Base-by-base conservation (phyloP, 2,797 vertebrate genomes). In the Artibeus lituratus region DNA sequence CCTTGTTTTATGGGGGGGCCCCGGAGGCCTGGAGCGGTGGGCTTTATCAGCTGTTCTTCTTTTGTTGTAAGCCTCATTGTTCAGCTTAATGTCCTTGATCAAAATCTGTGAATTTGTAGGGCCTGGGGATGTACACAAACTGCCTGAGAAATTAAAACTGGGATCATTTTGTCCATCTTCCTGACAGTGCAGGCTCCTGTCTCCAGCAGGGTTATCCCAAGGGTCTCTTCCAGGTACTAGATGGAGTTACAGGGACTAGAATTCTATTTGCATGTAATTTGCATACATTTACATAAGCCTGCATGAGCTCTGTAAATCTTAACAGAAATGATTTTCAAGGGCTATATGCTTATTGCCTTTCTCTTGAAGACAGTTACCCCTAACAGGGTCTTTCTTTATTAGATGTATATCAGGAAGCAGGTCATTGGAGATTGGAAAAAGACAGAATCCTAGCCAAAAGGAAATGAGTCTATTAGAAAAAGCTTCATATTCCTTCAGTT, bases 11-110 rank as follows among this genome's bases (percentile, higher is more conserved):
- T 29, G 67, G 78, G 72, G 55, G 32, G 32, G 65, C 78, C 85
- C 62, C 22, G 59, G 95, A 93, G 65, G 55, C 95, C 57, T 19
- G 44, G 57, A 82, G 73, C n/a, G 0, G 11, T 81, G 67, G 74
- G 85, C 39, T 92, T 96, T 92, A 76, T 96, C 94, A 74, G 94
- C 91, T 70, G 11, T 84, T 96, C 95, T 87, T 92, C 49, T 74
- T 96, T 97, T 82, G 47, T 95, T 95, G 76, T 94, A 96, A 94
- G 98, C 87, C 59, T 95, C 83, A 77, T 91, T 87, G 89, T 98
- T 97, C 1, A 0, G 35, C 80, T 98, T 96, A 97, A 97, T 96
- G 86, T 96, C 95, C 90, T 97, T 92, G 95, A 95, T 96, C 90
- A 37, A 70, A 95, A 51, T 83, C 87, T 96, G 65, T 24, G 87